Conservation (phyloP, 2,113 vertebrate species). For the Lampris megalopsis region DNA sequence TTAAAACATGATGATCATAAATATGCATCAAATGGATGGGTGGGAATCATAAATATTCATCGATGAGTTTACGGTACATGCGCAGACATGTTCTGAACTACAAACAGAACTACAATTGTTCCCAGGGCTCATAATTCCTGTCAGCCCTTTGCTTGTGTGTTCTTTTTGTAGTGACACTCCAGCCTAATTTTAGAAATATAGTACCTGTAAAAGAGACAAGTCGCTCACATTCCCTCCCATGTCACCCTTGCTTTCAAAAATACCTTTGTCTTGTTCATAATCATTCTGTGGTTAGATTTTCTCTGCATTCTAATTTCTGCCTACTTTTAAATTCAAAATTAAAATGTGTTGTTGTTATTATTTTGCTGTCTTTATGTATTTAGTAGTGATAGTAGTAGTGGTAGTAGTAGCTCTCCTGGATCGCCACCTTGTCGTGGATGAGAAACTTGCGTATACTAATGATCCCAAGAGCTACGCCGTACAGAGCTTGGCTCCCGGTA, state of each 20-base stretch:
- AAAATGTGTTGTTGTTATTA: too few relatives aligned
- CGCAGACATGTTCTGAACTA: background rate
- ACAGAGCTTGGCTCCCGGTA: too few relatives aligned
- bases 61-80: constrained; percentile 1
- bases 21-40: background rate
- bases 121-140: background rate
- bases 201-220: background rate
- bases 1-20: constrained; percentile 5
- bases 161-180: background rate
- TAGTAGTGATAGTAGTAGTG: too few relatives aligned
- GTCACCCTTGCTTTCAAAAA: background rate
- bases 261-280: background rate
- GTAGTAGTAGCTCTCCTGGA: too few relatives aligned
- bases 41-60: constrained; percentile 2
- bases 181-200: background rate
- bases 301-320: too few relatives aligned
- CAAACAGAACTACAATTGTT: constrained; percentile 2
- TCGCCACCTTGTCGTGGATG: too few relatives aligned
- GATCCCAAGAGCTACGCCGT: too few relatives aligned
- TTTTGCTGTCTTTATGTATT: too few relatives aligned
- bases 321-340: too few relatives aligned
- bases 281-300: too few relatives aligned
- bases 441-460: too few relatives aligned
- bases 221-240: background rate
- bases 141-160: background rate